These are phyloP conservation scores for Chiloscyllium punctatum DNA, from an alignment of 2,797 vertebrate species.

Conservation along the genomic window DNA sequence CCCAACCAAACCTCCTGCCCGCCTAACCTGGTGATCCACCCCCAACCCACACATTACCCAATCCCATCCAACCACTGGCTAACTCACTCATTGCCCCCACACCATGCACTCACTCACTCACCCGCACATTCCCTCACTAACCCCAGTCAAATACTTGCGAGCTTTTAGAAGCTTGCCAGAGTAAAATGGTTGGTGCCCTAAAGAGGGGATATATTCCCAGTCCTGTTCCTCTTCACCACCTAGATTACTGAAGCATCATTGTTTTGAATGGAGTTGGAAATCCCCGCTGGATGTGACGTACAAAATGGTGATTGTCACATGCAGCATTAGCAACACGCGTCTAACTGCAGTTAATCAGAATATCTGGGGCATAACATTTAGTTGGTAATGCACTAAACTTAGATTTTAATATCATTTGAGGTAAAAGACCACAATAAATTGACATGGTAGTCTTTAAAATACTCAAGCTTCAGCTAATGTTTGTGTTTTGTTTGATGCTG, in stretches of 20 bases:
- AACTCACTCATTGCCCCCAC: not conserved
- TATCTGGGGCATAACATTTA: not conserved
- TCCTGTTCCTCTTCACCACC: not conserved
- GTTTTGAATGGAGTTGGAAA: not conserved
- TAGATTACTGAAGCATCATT: not conserved
- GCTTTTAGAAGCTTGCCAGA: not conserved
- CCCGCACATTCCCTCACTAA: too few species aligned
- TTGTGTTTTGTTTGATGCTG: not conserved
- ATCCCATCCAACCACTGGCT: not conserved
- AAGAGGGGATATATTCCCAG: not conserved
- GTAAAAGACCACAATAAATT: not conserved
- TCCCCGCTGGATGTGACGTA: not conserved
- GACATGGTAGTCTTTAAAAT: not conserved
- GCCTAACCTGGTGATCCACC: not conserved
- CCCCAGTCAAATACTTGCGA: too few species aligned
- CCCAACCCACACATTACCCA: not conserved
- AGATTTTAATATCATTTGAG: not conserved
- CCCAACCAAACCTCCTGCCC: not conserved
- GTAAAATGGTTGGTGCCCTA: not conserved
- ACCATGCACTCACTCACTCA: not conserved
- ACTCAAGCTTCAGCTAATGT: not conserved
- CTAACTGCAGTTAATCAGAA: not conserved
- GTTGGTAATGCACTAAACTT: not conserved
- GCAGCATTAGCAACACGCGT: not conserved
- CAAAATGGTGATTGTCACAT: not conserved